Base-by-base conservation (phyloP, 1,140 invertebrate genomes). In the Dryas iulia region DNA sequence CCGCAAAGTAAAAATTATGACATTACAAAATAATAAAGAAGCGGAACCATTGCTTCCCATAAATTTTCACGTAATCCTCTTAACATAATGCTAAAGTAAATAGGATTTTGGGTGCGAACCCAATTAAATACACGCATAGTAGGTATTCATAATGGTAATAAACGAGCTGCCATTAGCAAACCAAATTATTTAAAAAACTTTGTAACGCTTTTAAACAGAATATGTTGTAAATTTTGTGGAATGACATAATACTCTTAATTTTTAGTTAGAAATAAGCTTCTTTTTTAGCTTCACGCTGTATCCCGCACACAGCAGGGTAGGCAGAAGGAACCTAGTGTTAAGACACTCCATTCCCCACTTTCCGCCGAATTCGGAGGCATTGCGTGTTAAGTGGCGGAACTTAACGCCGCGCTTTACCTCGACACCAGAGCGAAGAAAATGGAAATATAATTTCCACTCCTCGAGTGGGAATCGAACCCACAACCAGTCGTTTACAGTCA, bases 61-160 rank as follows among this genome's bases (percentile, higher is more conserved):
- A 87, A 86, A 84, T 83, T 77, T 77, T 62, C 66, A 56, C 61
- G 71, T 89, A 89, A 87, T 89, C 84, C 83, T 79, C 85, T 89
- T 89, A 86, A 67, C 79, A 82, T 82, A 81, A 82, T 78, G 72
- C 81, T 71, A 79, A 82, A 79, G 81, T 80, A 87, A 86, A 84
- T 81, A 88, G 79, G 81, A 81, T 82, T 85, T 82, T 70, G 68
- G 79, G 70, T 72, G 75, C 73, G 70, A 79, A 77, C 75, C 73
- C 77, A 82, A 82, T 82, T 83, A 83, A 79, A 74, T 71, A 69
- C 73, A 73, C 73, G 72, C 75, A 68, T 77, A 77, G 71, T n/a
- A n/a, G n/a, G n/a, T 77, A 79, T 78, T 76, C 73, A 73, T 79
- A 72, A 73, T 70, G 63, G 71, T 74, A 75, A 78, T 73, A 76